phyloP scores from a whole-genome alignment of 1,140 invertebrate species.

The Cyrtorhinus lividipennis region DNA sequence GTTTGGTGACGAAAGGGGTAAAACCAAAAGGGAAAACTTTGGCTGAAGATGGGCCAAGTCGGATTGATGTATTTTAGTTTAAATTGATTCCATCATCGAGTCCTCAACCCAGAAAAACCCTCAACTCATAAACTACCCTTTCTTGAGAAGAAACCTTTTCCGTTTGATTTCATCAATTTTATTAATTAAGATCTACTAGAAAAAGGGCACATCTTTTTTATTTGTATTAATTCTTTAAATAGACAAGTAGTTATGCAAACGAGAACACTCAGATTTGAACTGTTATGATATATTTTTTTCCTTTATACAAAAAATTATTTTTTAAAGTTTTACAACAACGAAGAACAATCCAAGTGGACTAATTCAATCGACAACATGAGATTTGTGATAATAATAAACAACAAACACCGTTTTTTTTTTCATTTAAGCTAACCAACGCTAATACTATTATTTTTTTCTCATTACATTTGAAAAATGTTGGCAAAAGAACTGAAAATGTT shows the following conservation, averaged over 20 bases:
- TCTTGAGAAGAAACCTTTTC: background rate
- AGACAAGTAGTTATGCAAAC: background rate
- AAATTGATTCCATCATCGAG: too few species aligned
- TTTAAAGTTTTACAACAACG: constrained; percentile 1
- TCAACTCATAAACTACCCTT: background rate
- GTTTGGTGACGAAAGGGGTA: too few species aligned
- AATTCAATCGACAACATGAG: constrained; percentile 7
- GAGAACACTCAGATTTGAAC: constrained; percentile 9
- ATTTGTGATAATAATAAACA: constrained; percentile 10
- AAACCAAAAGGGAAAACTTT: too few species aligned
- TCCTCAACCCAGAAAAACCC: too few species aligned
- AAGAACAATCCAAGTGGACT: constrained; percentile 5
- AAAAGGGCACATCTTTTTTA: background rate
- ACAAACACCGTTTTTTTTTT: constrained; percentile 6
- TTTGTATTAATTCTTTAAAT: background rate
- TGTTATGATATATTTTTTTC: background rate
- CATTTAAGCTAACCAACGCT: background rate
- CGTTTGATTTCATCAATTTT: background rate
- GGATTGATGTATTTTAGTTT: too few species aligned
- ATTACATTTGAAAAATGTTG: background rate
- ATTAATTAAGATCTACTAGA: background rate
- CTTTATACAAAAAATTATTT: constrained; percentile 9
- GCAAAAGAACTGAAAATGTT: background rate
- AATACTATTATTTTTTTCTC: background rate
- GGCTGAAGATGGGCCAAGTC: too few species aligned